Evolutionary conservation across 2,888 invertebrate genomes (phyloP).

Genomic region (Tigriopus californicus): DNA sequence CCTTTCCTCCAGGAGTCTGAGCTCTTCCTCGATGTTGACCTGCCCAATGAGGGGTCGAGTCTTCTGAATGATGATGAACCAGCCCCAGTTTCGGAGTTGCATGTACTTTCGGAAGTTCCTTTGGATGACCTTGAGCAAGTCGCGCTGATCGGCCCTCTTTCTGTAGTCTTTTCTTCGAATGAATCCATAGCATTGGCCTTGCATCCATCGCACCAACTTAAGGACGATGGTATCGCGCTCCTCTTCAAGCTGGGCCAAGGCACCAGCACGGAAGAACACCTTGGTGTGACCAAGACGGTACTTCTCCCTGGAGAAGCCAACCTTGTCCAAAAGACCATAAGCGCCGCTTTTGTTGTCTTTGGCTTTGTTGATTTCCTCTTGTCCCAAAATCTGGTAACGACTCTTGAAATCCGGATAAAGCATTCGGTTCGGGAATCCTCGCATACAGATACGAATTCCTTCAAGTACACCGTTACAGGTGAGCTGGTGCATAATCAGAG

Average conservation of each 20-base stretch:
- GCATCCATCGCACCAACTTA: slow-evolving; percentile 95
- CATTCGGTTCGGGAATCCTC: slow-evolving; percentile 99
- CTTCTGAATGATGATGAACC: slow-evolving; percentile 99
- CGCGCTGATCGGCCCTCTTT: slow-evolving; percentile 34
- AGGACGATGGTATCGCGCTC: slow-evolving; percentile 95
- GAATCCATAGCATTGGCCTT: slow-evolving; percentile 83
- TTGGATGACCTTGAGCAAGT: slow-evolving; percentile 75
- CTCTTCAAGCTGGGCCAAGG: slow-evolving; percentile 99
- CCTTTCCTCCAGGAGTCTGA: slow-evolving; percentile 60
- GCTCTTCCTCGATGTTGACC: slow-evolving; percentile 95
- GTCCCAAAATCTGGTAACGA: slow-evolving; percentile 16
- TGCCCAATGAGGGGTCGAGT: slow-evolving; percentile 98
- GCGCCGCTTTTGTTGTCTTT: slow-evolving; percentile 14
- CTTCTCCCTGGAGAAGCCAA: slow-evolving; percentile 29
- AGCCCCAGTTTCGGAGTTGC: slow-evolving; percentile 95
- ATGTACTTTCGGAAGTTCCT: slow-evolving; percentile 98
- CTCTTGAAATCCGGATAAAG: slow-evolving; percentile 94
- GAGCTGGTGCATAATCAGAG: slow-evolving; percentile 97
- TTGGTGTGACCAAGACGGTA: slow-evolving; percentile 34
- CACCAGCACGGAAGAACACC: slow-evolving; percentile 99
- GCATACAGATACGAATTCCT: slow-evolving; percentile 99
- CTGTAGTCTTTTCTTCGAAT: slow-evolving; percentile 33
- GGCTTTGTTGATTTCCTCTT: slow-evolving; percentile 9
- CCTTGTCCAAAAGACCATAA: slow-evolving; percentile 15
- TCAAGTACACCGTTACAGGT: slow-evolving; percentile 99